Conservation (phyloP, 2,888 invertebrate genomes). For the Luperina nickerlii region DNA sequence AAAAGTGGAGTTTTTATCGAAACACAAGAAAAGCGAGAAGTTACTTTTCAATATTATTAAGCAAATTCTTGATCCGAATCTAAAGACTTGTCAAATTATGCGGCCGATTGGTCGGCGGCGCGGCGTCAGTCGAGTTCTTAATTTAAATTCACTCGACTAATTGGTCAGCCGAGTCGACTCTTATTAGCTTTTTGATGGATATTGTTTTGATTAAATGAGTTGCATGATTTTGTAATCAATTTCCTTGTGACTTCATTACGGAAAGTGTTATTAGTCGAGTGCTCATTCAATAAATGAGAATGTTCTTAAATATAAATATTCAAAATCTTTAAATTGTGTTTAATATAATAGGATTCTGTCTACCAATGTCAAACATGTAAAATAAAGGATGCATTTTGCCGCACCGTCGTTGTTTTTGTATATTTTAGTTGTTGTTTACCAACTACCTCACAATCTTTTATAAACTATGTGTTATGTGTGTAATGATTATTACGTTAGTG, state of each 20-base stretch:
- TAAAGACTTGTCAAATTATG: slow-evolving; percentile 73
- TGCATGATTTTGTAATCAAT: slow-evolving; percentile 60
- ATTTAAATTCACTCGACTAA: slow-evolving; percentile 74
- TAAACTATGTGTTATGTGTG: too few species aligned
- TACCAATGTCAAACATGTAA: background rate
- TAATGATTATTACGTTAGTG: too few species aligned
- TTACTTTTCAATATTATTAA: slow-evolving; percentile 57
- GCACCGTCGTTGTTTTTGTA: background rate
- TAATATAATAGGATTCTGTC: background rate
- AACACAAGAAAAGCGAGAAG: slow-evolving; percentile 52
- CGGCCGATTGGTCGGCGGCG: slow-evolving; percentile 69
- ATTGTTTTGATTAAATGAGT: slow-evolving; percentile 68
- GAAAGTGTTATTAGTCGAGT: slow-evolving; percentile 6
- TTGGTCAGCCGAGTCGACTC: slow-evolving; percentile 70
- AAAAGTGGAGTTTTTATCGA: slow-evolving; percentile 59
- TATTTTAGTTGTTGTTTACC: too few species aligned
- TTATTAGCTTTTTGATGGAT: slow-evolving; percentile 74
- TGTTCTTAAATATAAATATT: slow-evolving; percentile 7
- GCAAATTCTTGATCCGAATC: slow-evolving; percentile 65
- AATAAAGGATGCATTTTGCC: background rate
- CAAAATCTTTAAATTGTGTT: background rate
- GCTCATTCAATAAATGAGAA: background rate
- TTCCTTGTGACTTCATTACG: slow-evolving; percentile 32
- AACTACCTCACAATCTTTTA: too few species aligned
- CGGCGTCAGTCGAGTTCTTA: slow-evolving; percentile 70